Conservation (phyloP, 2,888 invertebrate species). For the Ochlodes sylvanus region DNA sequence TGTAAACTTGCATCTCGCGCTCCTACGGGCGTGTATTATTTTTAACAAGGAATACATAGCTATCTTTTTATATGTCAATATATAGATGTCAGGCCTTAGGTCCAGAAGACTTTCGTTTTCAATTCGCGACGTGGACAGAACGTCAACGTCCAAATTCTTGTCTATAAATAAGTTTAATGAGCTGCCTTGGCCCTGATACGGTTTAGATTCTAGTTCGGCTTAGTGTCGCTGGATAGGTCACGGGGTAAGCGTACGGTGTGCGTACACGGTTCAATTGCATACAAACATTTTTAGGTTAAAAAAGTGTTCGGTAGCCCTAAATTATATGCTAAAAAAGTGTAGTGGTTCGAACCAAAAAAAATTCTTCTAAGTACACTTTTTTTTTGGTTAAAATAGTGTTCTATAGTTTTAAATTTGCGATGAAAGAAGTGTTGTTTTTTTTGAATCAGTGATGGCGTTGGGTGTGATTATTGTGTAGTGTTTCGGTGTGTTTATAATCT, state of each 20-base stretch:
- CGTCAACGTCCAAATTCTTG: conserved; percentile 6
- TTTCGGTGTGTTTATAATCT: no score
- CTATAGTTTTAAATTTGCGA: no score
- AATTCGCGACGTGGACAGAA: background rate
- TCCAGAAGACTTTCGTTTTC: conserved; percentile 5
- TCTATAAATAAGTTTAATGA: conserved; percentile 16
- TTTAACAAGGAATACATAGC: no score
- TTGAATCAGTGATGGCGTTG: no score
- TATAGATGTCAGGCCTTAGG: conserved; percentile 42
- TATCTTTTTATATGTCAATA: no score
- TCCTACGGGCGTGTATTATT: no score
- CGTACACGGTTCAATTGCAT: background rate
- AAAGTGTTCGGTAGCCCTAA: background rate
- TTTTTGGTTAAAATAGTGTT: no score
- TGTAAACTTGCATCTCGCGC: no score
- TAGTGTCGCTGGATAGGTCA: conserved; percentile 6
- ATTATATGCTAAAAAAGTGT: background rate
- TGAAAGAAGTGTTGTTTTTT: no score
- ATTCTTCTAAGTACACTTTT: no score
- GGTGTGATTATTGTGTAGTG: no score
- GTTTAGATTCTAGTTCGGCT: background rate
- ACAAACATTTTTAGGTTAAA: background rate
- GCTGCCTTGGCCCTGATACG: conserved; percentile 22
- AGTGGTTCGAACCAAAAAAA: no score
- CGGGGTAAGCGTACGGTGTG: background rate